Evolutionary conservation across 2,113 vertebrate species (phyloP).

Genomic region (Upupa epops): DNA sequence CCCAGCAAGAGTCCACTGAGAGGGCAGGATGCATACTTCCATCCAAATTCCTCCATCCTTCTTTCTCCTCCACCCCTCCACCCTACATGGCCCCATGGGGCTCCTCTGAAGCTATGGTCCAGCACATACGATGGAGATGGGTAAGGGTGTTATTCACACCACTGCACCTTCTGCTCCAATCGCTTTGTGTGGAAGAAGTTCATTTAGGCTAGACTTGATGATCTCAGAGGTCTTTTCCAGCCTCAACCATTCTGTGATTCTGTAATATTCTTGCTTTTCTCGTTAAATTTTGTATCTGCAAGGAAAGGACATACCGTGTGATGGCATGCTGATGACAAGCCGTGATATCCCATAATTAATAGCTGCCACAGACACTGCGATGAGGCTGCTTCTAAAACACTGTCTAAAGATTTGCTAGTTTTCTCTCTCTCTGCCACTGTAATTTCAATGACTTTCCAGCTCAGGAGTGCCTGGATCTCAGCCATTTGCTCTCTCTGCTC

Average conservation of each 20-base stretch:
- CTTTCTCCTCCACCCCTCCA: too few relatives aligned
- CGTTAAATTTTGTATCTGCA: background rate
- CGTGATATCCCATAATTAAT: background rate
- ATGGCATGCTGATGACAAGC: background rate
- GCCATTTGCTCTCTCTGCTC: background rate
- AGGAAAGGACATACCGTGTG: background rate
- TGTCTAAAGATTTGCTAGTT: background rate
- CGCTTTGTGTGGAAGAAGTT: background rate
- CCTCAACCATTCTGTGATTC: too few relatives aligned
- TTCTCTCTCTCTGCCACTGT: background rate
- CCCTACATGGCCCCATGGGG: accelerated
- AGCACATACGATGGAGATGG: accelerated
- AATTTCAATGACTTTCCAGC: background rate
- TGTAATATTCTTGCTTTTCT: background rate
- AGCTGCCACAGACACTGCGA: background rate
- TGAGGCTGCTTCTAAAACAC: background rate
- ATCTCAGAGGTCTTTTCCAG: too few relatives aligned
- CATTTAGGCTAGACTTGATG: too few relatives aligned
- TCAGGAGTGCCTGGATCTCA: background rate
- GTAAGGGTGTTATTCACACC: background rate
- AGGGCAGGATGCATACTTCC: background rate
- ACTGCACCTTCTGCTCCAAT: background rate
- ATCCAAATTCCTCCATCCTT: background rate
- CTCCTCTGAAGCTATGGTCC: background rate
- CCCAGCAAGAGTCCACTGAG: background rate